Percentiles rank a stretch among this genome's conserved stretches.
These are phyloP conservation scores for Netelia melanura DNA, from an alignment of 2,888 invertebrate genomes.

Conservation along the genomic window DNA sequence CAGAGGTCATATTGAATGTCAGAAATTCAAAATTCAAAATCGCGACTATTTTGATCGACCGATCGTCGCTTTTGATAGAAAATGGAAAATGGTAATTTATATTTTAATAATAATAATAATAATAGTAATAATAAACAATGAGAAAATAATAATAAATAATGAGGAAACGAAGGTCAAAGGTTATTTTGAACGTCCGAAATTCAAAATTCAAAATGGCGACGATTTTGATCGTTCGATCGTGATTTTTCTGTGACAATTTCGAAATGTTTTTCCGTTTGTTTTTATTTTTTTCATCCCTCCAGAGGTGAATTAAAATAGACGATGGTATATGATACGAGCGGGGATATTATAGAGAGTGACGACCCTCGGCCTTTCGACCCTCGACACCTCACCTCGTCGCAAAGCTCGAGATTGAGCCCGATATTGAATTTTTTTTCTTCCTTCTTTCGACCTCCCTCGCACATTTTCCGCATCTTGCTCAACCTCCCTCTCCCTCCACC, in stretches of 20 bases:
- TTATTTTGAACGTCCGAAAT: too few species aligned
- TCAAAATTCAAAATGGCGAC: too few species aligned
- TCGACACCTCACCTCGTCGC: constrained; percentile 72
- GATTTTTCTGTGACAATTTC: constrained; percentile 23
- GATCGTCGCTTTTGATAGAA: too few species aligned
- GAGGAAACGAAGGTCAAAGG: too few species aligned
- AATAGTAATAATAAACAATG: not conserved
- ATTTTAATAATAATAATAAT: too few species aligned
- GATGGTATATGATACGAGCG: constrained; percentile 12
- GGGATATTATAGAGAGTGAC: constrained; percentile 52
- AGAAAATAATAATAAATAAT: too few species aligned
- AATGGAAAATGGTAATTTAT: too few species aligned
- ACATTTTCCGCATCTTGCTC: not conserved
- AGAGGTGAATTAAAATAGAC: constrained; percentile 31
- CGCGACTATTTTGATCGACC: too few species aligned
- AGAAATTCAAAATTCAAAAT: too few species aligned
- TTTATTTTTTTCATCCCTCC: not conserved
- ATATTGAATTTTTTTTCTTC: constrained; percentile 74
- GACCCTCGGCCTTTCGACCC: constrained; percentile 72
- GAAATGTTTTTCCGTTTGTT: not conserved
- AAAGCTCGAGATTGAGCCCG: constrained; percentile 75
- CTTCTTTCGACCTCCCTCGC: constrained; percentile 9
- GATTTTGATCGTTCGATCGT: constrained; percentile 12
- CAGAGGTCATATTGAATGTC: too few species aligned
- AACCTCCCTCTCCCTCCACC: not conserved